Conservation (phyloP, 2,888 invertebrate genomes). For the Steromphala cineraria region DNA sequence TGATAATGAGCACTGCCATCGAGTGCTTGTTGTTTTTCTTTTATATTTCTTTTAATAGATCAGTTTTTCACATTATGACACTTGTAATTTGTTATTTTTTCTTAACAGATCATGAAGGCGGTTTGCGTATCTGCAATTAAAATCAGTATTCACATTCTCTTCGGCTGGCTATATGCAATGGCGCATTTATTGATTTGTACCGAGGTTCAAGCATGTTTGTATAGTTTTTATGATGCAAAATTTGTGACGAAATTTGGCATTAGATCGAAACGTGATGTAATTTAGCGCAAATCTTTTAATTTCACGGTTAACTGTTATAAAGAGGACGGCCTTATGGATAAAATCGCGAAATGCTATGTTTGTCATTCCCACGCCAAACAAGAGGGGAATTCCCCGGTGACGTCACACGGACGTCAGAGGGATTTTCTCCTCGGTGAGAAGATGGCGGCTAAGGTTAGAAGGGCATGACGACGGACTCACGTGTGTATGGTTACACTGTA, state of each 20-base stretch:
- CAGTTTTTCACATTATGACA: too few species aligned
- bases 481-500: constrained; percentile 13
- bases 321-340: neutral
- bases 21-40: too few species aligned
- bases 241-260: neutral
- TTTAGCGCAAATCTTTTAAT: neutral
- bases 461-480: constrained; percentile 9
- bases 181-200: neutral
- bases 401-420: constrained; percentile 28
- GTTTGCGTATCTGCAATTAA: too few species aligned
- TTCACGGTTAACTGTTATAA: neutral
- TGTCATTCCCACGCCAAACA: constrained; percentile 21
- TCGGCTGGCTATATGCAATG: neutral
- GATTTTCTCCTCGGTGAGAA: constrained; percentile 18
- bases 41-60: too few species aligned
- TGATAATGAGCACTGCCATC: too few species aligned
- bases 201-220: too few species aligned
- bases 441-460: constrained; percentile 25
- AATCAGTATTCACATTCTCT: too few species aligned
- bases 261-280: neutral
- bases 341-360: neutral
- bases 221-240: neutral
- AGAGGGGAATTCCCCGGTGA: constrained; percentile 31
- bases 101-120: too few species aligned
- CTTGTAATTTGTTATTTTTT: too few species aligned